Conservation (phyloP, 2,797 vertebrate species). For the Tadarida brasiliensis region DNA sequence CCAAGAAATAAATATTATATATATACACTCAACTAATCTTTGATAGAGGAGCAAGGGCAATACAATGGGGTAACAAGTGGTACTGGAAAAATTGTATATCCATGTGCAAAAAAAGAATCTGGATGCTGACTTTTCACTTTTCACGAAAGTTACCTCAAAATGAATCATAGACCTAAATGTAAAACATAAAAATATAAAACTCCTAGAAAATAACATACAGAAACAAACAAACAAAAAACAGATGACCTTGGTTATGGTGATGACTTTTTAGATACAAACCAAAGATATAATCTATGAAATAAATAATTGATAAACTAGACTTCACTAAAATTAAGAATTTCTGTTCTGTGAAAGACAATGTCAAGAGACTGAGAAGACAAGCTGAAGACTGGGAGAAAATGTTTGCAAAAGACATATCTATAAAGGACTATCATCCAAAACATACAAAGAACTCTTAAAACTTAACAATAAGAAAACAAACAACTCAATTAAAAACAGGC, state of each 20-base stretch:
- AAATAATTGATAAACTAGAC: no score
- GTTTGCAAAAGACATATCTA: neutral
- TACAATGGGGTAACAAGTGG: neutral
- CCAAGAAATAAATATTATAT: neutral
- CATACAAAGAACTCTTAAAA: neutral
- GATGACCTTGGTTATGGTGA: neutral
- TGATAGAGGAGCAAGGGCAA: neutral
- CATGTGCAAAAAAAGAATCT: neutral
- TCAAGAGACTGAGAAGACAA: no score
- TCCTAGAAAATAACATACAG: no score
- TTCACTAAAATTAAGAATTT: no score
- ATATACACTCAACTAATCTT: neutral
- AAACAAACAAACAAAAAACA: neutral
- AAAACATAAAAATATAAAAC: neutral
- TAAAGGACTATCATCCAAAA: neutral
- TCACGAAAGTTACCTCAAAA: neutral
- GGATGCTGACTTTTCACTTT: neutral
- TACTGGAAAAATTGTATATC: neutral
- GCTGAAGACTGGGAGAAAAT: no score
- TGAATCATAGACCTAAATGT: neutral
- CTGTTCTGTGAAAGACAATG: no score
- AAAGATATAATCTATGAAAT: neutral
- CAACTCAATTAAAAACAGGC: no score
- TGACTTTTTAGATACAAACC: neutral
- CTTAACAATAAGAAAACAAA: neutral